phyloP scores from a whole-genome alignment of 2,797 vertebrate species.

The Salarias fasciatus region DNA sequence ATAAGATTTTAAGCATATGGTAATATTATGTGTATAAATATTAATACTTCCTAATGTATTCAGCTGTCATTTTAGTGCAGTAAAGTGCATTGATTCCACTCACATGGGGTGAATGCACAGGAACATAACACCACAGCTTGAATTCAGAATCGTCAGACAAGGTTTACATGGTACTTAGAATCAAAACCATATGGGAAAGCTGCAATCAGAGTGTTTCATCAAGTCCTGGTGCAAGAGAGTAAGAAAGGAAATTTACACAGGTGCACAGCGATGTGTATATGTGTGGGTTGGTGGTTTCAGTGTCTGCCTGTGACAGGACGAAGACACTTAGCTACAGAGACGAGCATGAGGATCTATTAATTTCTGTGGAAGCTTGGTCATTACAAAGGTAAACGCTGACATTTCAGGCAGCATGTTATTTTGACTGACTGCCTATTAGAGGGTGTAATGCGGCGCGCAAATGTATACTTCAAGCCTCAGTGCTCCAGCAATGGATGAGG shows the following conservation, averaged over 20 bases:
- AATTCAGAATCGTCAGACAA: slow-evolving; percentile 18
- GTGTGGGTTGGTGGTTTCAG: slow-evolving; percentile 28
- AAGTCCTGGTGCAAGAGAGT: slow-evolving; percentile 9
- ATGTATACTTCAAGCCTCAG: slow-evolving; percentile 79
- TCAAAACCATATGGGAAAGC: slow-evolving; percentile 26
- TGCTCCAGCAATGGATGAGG: slow-evolving; percentile 66
- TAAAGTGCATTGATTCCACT: neutral
- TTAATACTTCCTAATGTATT: neutral
- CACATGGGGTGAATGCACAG: neutral
- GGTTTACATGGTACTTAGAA: slow-evolving; percentile 32
- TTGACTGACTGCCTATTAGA: slow-evolving; percentile 80
- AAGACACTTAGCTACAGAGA: slow-evolving; percentile 50
- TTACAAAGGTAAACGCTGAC: slow-evolving; percentile 79
- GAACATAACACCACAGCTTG: neutral
- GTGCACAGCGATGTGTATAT: neutral
- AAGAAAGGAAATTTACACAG: too few relatives aligned
- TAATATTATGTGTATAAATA: neutral
- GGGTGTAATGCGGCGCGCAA: slow-evolving; percentile 77
- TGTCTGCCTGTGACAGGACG: slow-evolving; percentile 42
- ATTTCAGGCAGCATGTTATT: slow-evolving; percentile 78
- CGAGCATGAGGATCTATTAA: slow-evolving; percentile 65
- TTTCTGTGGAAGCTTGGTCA: slow-evolving; percentile 64
- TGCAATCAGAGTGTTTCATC: slow-evolving; percentile 17
- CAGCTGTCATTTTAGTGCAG: neutral
- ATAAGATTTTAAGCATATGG: neutral